Evolutionary conservation across 2,888 invertebrate species (phyloP).

Genomic region (Heteromurus nitidus): DNA sequence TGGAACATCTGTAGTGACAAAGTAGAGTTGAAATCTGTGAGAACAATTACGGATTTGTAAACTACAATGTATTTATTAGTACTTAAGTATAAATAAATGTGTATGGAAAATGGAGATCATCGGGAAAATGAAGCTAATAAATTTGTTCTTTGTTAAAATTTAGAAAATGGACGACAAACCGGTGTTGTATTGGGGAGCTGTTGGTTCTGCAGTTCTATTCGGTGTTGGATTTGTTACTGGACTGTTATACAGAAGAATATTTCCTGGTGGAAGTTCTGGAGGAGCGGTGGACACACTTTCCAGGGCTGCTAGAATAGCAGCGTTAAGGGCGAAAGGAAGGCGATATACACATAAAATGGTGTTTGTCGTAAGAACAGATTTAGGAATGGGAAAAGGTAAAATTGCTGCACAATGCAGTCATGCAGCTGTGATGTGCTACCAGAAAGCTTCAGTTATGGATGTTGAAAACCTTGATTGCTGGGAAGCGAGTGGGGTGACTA

Average conservation of each 20-base stretch:
- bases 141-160: background rate
- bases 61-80: no score
- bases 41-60: no score
- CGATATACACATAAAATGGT: slow-evolving; percentile 82
- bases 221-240: slow-evolving; percentile 70
- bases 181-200: background rate
- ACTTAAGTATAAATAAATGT: no score
- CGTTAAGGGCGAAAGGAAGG: slow-evolving; percentile 57
- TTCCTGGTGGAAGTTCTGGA: slow-evolving; percentile 3
- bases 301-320: slow-evolving; percentile 64
- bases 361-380: slow-evolving; percentile 89
- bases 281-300: slow-evolving; percentile 28
- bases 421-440: slow-evolving; percentile 92
- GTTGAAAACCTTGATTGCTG: slow-evolving; percentile 81
- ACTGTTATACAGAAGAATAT: slow-evolving; percentile 37
- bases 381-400: slow-evolving; percentile 97
- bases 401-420: slow-evolving; percentile 92
- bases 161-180: slow-evolving; percentile 56
- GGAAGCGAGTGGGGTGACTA: slow-evolving; percentile 87
- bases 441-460: slow-evolving; percentile 81
- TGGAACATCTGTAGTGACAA: no score
- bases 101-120: no score
- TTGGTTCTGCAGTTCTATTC: slow-evolving; percentile 63
- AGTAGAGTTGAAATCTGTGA: no score
- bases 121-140: background rate